These are phyloP conservation scores for Oscheius myriophilus DNA, from an alignment of 2,888 invertebrate genomes.

Conservation along the genomic window DNA sequence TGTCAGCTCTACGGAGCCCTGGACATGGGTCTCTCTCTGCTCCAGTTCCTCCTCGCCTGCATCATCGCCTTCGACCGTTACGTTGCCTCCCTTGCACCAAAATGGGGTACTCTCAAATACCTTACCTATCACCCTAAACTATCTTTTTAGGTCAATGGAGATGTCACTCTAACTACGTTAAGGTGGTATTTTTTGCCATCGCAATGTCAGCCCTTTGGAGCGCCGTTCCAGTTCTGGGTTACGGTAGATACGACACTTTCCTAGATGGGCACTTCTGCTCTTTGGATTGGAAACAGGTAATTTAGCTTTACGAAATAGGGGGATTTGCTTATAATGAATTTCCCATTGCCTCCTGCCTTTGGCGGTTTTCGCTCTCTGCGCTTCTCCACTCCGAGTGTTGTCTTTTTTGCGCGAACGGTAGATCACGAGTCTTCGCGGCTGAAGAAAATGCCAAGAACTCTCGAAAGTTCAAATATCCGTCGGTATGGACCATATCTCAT, in stretches of 20 bases:
- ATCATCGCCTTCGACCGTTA: slow-evolving; percentile 59
- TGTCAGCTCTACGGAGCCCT: slow-evolving; percentile 49
- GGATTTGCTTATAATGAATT: neutral
- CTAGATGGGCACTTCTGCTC: slow-evolving; percentile 53
- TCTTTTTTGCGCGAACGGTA: too few relatives aligned
- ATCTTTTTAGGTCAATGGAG: slow-evolving; percentile 51
- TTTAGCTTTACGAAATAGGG: neutral
- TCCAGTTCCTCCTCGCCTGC: slow-evolving; percentile 50
- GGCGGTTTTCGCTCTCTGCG: too few relatives aligned
- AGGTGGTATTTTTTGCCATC: slow-evolving; percentile 40
- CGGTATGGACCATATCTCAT: too few relatives aligned
- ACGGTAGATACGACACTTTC: slow-evolving; percentile 55
- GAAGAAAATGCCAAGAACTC: neutral
- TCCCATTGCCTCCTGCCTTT: too few relatives aligned
- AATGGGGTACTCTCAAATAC: slow-evolving; percentile 46
- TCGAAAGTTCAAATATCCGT: neutral
- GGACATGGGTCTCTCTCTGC: slow-evolving; percentile 54
- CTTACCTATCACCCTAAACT: neutral
- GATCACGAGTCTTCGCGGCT: too few relatives aligned
- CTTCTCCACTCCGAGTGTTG: too few relatives aligned
- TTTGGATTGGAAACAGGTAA: slow-evolving; percentile 56
- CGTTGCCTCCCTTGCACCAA: slow-evolving; percentile 54
- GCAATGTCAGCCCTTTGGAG: slow-evolving; percentile 43
- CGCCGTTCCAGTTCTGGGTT: slow-evolving; percentile 48
- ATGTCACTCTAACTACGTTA: slow-evolving; percentile 49